These are phyloP conservation scores for Athalia circularis DNA, from an alignment of 2,888 invertebrate genomes.

Conservation along the genomic window DNA sequence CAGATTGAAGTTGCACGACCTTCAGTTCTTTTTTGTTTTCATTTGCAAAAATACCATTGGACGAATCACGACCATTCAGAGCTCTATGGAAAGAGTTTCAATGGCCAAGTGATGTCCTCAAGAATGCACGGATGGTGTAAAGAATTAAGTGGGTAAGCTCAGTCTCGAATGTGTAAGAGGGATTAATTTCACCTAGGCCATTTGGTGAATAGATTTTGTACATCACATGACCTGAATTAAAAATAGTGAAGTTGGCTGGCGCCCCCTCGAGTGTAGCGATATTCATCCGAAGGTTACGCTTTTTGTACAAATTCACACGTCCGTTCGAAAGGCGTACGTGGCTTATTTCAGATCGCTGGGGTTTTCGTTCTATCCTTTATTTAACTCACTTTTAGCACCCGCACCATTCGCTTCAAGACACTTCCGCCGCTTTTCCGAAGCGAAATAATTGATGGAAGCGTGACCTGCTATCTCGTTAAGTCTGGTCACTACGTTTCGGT, in stretches of 20 bases:
- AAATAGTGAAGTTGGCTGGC: too few species aligned
- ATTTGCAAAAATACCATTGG: not conserved
- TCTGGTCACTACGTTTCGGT: constrained; percentile 31
- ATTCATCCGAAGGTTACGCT: too few species aligned
- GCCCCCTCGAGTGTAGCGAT: too few species aligned
- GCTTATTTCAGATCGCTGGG: constrained; percentile 10
- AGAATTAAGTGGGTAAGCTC: too few species aligned
- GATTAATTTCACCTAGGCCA: too few species aligned
- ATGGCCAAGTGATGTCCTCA: too few species aligned
- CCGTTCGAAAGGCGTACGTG: not conserved
- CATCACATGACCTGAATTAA: too few species aligned
- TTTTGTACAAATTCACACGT: not conserved
- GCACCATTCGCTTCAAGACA: constrained; percentile 31
- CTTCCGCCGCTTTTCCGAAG: constrained; percentile 36
- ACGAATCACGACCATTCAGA: not conserved
- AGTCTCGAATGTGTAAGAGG: too few species aligned
- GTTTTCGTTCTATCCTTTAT: constrained; percentile 31
- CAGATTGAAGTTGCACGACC: not conserved
- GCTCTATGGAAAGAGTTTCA: not conserved
- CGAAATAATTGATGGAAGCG: constrained; percentile 39
- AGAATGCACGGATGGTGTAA: too few species aligned
- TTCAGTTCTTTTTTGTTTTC: not conserved
- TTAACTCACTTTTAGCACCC: constrained; percentile 36
- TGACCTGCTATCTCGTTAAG: constrained; percentile 31
- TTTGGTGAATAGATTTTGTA: too few species aligned